phyloP scores from a whole-genome alignment of 1,140 invertebrate genomes.

The Berghia stephanieae region DNA sequence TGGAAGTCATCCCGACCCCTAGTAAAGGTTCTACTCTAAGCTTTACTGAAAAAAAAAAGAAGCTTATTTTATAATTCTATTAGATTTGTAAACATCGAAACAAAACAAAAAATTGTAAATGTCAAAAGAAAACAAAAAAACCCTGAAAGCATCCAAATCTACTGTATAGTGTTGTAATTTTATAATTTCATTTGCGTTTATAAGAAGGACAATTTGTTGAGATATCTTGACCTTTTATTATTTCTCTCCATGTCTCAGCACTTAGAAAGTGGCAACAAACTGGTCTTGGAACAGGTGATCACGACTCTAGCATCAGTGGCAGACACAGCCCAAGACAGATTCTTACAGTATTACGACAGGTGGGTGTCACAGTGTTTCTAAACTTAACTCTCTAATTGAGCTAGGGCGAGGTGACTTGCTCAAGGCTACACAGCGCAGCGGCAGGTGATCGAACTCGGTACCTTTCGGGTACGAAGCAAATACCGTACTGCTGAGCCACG shows the following conservation, averaged over 20 bases:
- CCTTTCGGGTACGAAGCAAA: too few relatives aligned
- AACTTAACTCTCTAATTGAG: background rate
- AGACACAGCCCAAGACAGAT: slow-evolving; percentile 98
- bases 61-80: too few relatives aligned
- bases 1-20: too few relatives aligned
- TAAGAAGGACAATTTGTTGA: too few relatives aligned
- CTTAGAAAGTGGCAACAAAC: slow-evolving; percentile 90
- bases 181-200: too few relatives aligned
- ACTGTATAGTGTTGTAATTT: too few relatives aligned
- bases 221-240: background rate
- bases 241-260: slow-evolving; percentile 74
- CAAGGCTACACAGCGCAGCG: too few relatives aligned
- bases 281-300: slow-evolving; percentile 97
- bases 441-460: too few relatives aligned
- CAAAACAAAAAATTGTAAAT: too few relatives aligned
- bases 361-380: slow-evolving; percentile 41
- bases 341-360: slow-evolving; percentile 78
- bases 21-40: too few relatives aligned
- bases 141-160: background rate
- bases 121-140: background rate
- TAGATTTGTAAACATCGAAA: too few relatives aligned
- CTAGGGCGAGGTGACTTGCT: background rate
- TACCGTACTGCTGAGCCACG: background rate
- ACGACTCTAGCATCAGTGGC: slow-evolving; percentile 98
- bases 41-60: too few relatives aligned